Evolutionary conservation across 2,113 vertebrate genomes (phyloP), one percentile per base, ranked within the genome.

Genomic region (Sorex fumeus): DNA sequence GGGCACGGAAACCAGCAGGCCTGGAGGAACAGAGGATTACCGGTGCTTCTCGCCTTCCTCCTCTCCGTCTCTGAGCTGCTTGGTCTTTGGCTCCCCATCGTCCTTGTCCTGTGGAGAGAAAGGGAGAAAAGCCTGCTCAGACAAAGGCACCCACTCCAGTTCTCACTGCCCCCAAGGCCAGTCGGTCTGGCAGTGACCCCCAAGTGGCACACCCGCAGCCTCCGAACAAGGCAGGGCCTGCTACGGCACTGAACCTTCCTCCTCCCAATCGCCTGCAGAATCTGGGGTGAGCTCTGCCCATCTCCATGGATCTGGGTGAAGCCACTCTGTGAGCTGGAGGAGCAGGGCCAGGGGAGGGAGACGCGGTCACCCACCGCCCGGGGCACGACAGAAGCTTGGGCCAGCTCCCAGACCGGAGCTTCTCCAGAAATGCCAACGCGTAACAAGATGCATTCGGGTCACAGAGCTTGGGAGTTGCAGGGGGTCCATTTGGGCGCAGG

Each of bases 41-140:
- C 96, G 98, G 98, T 99, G 99, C 93, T 96, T 98, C 92, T 97
- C 84, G 53, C 97, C 98, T 47, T 97, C 97, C 18, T 98, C 98
- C 0, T 98, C 98, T 0, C 97, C 97, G 43, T 97, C 96, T 76
- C 96, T 71, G 10, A 98, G 94, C 84, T 97, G 98, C 97, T 98
- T 99, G 88, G 67, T 95, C 90, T 98, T 98, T 0, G 97, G 98
- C 80, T 99, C 99, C 0, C 89, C 97, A 0, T 98, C 97, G 8
- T 98, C 98, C 84, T 93, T 97, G 12, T 96, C 98, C 99, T 99
- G 97, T 30, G 95, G 93, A 92, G 67, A 40, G 40, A 40, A 40
- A 79, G 95, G 72, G 64, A 25, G 12, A 90, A 34, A 13, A 64
- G 6, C 40, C 45, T 3, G 1, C 94, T 92, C 67, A 93, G 21